Conservation (phyloP, 1,140 invertebrate genomes). For the Brachionus calyciflorus region DNA sequence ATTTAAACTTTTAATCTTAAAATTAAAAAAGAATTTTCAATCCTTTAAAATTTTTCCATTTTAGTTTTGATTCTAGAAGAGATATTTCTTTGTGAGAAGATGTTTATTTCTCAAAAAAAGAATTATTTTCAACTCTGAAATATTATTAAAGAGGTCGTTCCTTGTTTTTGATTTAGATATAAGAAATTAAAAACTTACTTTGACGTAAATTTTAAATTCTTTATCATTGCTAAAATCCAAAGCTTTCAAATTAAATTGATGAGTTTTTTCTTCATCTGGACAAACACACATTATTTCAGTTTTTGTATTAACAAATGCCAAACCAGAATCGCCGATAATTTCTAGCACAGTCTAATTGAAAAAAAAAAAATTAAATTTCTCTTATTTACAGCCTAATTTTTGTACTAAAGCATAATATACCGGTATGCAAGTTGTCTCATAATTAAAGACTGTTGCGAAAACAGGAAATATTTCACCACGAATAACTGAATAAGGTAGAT, state of each 20-base stretch:
- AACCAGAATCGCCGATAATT: neutral
- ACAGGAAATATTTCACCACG: constrained; percentile 84
- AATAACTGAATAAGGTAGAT: constrained; percentile 83
- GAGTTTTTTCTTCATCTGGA: constrained; percentile 19
- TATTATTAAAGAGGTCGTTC: too few species aligned
- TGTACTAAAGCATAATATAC: neutral
- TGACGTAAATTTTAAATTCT: constrained; percentile 23
- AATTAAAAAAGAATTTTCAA: neutral
- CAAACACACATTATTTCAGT: neutral
- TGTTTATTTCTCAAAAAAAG: too few species aligned
- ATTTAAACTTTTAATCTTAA: neutral
- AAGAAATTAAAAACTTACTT: neutral
- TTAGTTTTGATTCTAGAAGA: too few species aligned
- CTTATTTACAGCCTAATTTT: neutral
- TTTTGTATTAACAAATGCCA: neutral
- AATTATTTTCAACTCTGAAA: too few species aligned
- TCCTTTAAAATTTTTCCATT: neutral
- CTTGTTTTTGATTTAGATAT: neutral
- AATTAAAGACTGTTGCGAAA: constrained; percentile 87
- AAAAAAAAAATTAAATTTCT: neutral
- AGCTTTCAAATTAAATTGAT: constrained; percentile 7
- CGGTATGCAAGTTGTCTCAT: constrained; percentile 71
- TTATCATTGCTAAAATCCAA: constrained; percentile 5
- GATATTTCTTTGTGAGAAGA: too few species aligned
- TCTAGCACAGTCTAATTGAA: neutral